phyloP scores from a whole-genome alignment of 2,113 vertebrate genomes.

The Ammodytes dubius region DNA sequence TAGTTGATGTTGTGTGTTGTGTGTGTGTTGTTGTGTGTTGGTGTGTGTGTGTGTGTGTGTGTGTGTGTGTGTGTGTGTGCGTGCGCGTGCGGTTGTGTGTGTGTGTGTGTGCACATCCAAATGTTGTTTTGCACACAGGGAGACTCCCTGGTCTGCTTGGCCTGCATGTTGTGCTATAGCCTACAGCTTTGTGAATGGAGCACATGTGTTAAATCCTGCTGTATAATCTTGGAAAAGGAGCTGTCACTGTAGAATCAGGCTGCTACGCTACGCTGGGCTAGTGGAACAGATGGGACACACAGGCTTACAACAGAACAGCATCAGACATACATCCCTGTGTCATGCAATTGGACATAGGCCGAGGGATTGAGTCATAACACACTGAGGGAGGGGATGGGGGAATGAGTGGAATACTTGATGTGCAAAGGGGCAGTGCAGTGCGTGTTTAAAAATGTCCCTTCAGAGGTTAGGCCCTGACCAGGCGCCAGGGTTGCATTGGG shows the following conservation, averaged over 20 bases:
- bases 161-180: constrained; percentile 41
- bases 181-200: constrained; percentile 66
- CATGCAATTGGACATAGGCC: constrained; percentile 42
- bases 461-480: constrained; percentile 38
- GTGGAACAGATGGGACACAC: constrained; percentile 69
- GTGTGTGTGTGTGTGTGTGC: too few species aligned
- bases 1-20: too few species aligned
- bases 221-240: constrained; percentile 35
- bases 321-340: constrained; percentile 46
- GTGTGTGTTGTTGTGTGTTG: too few species aligned
- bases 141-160: constrained; percentile 29
- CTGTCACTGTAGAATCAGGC: constrained; percentile 61
- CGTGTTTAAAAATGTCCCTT: constrained; percentile 21
- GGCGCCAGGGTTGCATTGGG: background rate
- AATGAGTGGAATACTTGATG: constrained; percentile 30
- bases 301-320: constrained; percentile 52
- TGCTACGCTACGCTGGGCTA: constrained; percentile 16
- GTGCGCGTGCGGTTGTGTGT: background rate
- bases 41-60: too few species aligned
- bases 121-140: constrained; percentile 38
- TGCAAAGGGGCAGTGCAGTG: constrained; percentile 17
- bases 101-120: constrained; percentile 16
- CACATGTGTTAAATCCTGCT: constrained; percentile 53
- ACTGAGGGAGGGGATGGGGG: background rate
- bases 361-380: constrained; percentile 67